These are phyloP conservation scores for Ceratothoa steindachneri DNA, from an alignment of 2,888 invertebrate genomes.

Conservation along the genomic window DNA sequence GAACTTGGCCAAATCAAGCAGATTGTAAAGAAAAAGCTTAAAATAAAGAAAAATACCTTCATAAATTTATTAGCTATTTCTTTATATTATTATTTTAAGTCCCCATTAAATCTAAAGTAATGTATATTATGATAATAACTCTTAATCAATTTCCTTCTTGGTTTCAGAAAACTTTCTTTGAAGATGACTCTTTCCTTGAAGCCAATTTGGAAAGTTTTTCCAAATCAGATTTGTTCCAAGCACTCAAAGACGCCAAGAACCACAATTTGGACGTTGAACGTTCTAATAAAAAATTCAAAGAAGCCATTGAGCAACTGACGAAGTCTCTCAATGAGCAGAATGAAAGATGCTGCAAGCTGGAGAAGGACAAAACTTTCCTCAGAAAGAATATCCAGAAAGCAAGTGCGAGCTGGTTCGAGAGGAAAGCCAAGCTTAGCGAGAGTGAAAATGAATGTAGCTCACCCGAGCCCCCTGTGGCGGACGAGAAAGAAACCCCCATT, in stretches of 20 bases:
- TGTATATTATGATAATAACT: too few species aligned
- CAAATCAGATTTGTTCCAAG: not conserved
- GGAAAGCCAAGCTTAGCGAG: constrained; percentile 40
- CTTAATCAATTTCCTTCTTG: too few species aligned
- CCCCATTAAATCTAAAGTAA: too few species aligned
- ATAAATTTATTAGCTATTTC: too few species aligned
- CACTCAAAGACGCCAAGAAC: not conserved
- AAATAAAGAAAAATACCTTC: too few species aligned
- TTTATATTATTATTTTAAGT: too few species aligned
- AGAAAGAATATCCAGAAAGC: constrained; percentile 40
- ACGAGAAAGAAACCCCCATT: not conserved
- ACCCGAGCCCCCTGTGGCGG: not conserved
- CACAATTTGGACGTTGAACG: not conserved
- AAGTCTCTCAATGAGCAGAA: not conserved
- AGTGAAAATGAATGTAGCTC: constrained; percentile 18
- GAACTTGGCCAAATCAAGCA: too few species aligned
- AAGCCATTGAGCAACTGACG: not conserved
- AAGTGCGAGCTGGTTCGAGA: constrained; percentile 45
- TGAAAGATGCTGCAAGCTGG: not conserved
- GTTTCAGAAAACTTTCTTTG: not conserved
- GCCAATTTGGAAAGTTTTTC: not conserved
- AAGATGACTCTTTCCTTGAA: not conserved
- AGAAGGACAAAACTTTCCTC: constrained; percentile 6
- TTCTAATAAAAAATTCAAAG: not conserved
- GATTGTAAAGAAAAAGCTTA: too few species aligned